A percentile compares a stretch with the other conserved stretches of the same genome.
Evolutionary conservation across 2,113 vertebrate genomes (phyloP).

Genomic region (Crotalus helleri): DNA sequence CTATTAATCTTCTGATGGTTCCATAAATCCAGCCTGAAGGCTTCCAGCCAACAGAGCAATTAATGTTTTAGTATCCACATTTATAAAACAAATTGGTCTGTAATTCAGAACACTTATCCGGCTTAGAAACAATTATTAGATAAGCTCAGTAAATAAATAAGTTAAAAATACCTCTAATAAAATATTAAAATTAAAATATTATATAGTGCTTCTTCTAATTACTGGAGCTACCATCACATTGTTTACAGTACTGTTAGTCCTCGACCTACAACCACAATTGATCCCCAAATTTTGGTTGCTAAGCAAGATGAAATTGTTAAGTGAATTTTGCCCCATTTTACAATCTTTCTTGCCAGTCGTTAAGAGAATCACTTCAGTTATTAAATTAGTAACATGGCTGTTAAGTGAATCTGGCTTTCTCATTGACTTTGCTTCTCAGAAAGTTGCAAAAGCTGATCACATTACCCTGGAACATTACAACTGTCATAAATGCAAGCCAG

Average conservation of each 20-base stretch:
- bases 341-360: neutral
- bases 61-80: neutral
- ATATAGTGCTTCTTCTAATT: neutral
- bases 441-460: neutral
- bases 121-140: neutral
- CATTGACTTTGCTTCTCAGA: neutral
- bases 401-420: neutral
- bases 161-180: neutral
- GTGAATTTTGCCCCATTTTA: neutral
- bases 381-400: neutral
- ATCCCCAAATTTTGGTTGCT: neutral
- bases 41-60: neutral
- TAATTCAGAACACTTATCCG: neutral
- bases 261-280: neutral
- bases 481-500: neutral
- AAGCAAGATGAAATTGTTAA: neutral
- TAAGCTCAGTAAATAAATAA: neutral
- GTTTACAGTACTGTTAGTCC: neutral
- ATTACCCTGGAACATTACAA: neutral
- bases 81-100: neutral
- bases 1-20: neutral
- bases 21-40: neutral
- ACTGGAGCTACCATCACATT: neutral
- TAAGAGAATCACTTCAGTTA: neutral
- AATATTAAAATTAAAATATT: neutral